Evolutionary conservation across 2,888 invertebrate genomes (phyloP).

Genomic region (Acleris sparsana): DNA sequence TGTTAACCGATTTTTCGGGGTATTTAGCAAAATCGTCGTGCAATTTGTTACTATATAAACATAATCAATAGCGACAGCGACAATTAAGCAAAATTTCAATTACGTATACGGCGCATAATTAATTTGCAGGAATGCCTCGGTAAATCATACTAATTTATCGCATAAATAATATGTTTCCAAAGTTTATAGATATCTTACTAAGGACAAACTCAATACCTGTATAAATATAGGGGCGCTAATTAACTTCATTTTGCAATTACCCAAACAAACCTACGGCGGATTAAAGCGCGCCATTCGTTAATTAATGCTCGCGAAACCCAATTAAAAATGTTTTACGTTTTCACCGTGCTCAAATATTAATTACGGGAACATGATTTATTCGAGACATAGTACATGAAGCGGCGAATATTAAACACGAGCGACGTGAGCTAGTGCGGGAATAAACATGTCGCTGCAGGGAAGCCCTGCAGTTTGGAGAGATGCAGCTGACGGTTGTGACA

Average conservation of each 20-base stretch:
- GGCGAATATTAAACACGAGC: conserved; percentile 7
- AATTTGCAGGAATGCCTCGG: too few species aligned
- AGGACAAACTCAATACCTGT: not conserved
- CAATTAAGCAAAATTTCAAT: too few species aligned
- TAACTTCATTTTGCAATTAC: conserved; percentile 26
- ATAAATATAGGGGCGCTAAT: conserved; percentile 1
- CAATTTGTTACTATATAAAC: too few species aligned
- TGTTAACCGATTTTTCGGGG: too few species aligned
- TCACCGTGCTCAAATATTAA: conserved; percentile 37
- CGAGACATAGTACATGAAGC: not conserved
- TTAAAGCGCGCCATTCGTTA: conserved; percentile 31
- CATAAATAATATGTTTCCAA: not conserved
- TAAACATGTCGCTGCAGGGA: not conserved
- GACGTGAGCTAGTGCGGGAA: conserved; percentile 4
- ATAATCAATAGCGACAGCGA: too few species aligned
- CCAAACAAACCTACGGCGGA: conserved; percentile 15
- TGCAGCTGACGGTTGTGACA: not conserved
- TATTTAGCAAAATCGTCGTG: too few species aligned
- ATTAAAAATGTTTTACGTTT: conserved; percentile 36
- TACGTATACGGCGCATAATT: too few species aligned
- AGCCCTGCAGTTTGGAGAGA: not conserved
- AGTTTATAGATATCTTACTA: not conserved
- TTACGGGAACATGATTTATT: conserved; percentile 27
- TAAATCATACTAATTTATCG: too few species aligned
- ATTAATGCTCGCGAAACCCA: conserved; percentile 35